Base-by-base conservation (phyloP, 2,888 invertebrate species). In the Acronicta leporina region DNA sequence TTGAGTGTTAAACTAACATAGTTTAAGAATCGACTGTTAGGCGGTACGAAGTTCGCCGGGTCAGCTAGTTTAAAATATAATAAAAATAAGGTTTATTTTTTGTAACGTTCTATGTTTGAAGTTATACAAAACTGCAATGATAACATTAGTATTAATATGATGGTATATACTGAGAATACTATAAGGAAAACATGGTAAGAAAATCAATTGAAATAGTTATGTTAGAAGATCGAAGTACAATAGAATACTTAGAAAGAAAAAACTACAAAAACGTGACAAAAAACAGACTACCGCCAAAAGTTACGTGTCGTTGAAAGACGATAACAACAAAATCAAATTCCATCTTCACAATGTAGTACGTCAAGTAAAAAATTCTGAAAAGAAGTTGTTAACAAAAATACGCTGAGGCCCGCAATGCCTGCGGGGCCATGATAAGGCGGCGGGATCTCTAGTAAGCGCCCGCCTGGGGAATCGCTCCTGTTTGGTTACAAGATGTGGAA, bases 331-430 rank as follows among this genome's bases (percentile, higher is more conserved):
- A 88, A 89, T 87, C 85, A 85, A 87, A 87, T 90, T 88, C 84
- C 77, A 75, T 80, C 74, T 71, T 67, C 78, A 85, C 87, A 87
- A 82, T 86, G 79, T 82, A 80, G 76, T 73, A 76, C 72, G 70
- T 76, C 80, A 83, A 84, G 86, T 91, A 90, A 84, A 89, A 90
- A 87, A 89, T 88, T 83, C 79, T 89, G 87, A 87, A 90, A 92
- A 92, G 91, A 93, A 92, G 91, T 93, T 92, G 92, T 92, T 93
- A 92, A 90, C 92, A 92, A 93, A 94, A 94, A 93, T 93, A 91
- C 90, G 87, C 54, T 62, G 80, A 65, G 82, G 81, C 82, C 72
- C 77, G 73, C 80, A 77, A 80, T 83, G 93, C 91, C 93, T 94
- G 94, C 88, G 87, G 88, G 86, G 73, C 75, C 72, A 80, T 83